Evolutionary conservation across 2,113 vertebrate species (phyloP).

Genomic region (Leiothrix lutea): DNA sequence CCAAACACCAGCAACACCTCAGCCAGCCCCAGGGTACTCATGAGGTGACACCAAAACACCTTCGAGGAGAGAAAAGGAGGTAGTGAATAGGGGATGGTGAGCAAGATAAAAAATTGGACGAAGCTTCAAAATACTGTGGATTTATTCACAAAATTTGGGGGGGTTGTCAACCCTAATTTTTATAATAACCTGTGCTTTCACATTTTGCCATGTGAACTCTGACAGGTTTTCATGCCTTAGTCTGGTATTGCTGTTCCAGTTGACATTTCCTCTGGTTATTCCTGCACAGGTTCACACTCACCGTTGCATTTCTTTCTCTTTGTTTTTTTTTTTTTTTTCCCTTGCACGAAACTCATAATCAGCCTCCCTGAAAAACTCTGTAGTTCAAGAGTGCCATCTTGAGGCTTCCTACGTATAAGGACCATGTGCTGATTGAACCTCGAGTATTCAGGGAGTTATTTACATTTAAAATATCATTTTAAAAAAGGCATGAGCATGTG

Average conservation of each 20-base stretch:
- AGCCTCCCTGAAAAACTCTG: slow-evolving; percentile 40
- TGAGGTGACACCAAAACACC: not conserved
- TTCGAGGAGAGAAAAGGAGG: not conserved
- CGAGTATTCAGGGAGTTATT: not conserved
- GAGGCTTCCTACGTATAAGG: slow-evolving; percentile 57
- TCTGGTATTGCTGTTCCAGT: not conserved
- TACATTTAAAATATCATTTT: not conserved
- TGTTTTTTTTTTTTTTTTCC: not conserved
- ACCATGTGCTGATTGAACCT: not conserved
- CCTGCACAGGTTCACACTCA: slow-evolving; percentile 1
- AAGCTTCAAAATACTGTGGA: not conserved
- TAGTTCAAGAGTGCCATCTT: slow-evolving; percentile 81
- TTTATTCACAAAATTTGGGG: not conserved
- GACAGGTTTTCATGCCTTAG: not conserved
- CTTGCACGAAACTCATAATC: not conserved
- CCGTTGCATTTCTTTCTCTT: not conserved
- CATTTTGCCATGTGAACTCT: not conserved
- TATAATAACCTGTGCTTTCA: not conserved
- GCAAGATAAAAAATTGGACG: not conserved
- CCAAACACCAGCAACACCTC: not conserved
- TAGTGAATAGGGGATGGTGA: not conserved
- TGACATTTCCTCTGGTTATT: slow-evolving; percentile 12
- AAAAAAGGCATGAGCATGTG: not conserved
- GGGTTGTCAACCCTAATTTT: not conserved
- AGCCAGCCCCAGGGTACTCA: not conserved